Evolutionary conservation across 2,888 invertebrate species (phyloP).

Genomic region (Papilio protenor): DNA sequence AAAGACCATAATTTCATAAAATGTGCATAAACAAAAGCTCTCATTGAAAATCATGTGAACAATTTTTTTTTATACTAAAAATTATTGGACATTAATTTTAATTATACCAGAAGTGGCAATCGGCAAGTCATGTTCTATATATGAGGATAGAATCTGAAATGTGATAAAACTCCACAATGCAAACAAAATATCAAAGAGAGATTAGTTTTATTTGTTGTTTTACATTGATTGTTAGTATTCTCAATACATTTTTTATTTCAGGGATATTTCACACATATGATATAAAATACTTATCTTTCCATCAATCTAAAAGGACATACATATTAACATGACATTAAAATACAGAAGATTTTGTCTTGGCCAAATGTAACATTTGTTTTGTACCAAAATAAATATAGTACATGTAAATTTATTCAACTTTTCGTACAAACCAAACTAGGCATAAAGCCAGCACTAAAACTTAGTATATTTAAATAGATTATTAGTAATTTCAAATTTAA

Average conservation of each 20-base stretch:
- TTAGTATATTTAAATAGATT: slow-evolving; percentile 35
- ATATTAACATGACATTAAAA: neutral
- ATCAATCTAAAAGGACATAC: neutral
- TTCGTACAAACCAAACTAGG: neutral
- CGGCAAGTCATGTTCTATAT: too few species aligned
- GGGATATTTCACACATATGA: neutral
- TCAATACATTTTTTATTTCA: neutral
- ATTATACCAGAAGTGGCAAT: too few species aligned
- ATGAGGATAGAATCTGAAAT: too few species aligned
- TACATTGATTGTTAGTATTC: slow-evolving; percentile 10
- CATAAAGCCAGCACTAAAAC: neutral
- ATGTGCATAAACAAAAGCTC: too few species aligned
- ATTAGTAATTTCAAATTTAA: slow-evolving; percentile 49
- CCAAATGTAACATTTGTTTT: slow-evolving; percentile 31
- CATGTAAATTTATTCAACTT: neutral
- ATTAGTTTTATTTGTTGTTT: neutral
- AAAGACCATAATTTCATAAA: too few species aligned
- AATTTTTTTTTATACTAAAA: too few species aligned
- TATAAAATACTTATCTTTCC: neutral
- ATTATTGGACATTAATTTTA: too few species aligned
- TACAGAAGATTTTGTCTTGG: neutral
- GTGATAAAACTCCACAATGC: neutral
- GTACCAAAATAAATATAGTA: slow-evolving; percentile 30
- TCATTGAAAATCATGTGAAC: too few species aligned
- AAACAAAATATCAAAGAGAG: neutral